phyloP scores from a whole-genome alignment of 2,113 vertebrate species.

The Gymnogyps californianus region DNA sequence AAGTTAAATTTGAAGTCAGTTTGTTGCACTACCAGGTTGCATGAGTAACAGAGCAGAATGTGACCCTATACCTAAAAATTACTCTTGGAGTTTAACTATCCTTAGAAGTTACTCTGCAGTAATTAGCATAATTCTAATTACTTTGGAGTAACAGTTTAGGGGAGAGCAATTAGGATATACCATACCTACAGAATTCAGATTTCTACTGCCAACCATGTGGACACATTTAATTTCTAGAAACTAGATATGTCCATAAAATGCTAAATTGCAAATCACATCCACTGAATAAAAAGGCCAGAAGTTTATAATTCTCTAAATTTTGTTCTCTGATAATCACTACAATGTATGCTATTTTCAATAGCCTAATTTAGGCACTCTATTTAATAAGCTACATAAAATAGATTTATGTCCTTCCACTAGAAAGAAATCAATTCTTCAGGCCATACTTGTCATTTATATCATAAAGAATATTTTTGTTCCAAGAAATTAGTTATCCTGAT shows the following conservation, averaged over 20 bases:
- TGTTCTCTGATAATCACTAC: constrained; percentile 78
- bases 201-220: constrained; percentile 65
- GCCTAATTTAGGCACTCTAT: constrained; percentile 88
- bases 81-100: constrained; percentile 66
- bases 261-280: constrained; percentile 71
- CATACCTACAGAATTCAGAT: constrained; percentile 61
- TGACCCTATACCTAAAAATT: constrained; percentile 53
- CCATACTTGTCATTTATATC: constrained; percentile 78
- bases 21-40: constrained; percentile 25
- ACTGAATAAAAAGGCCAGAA: constrained; percentile 80
- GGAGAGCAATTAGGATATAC: constrained; percentile 63
- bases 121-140: constrained; percentile 65
- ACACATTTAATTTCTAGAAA: constrained; percentile 70
- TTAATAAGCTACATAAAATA: constrained; percentile 85
- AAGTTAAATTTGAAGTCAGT: neutral
- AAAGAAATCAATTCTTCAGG: constrained; percentile 82
- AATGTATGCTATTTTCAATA: constrained; percentile 75
- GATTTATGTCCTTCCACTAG: constrained; percentile 84
- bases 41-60: constrained; percentile 46
- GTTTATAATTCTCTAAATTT: constrained; percentile 78
- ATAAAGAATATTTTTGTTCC: constrained; percentile 75
- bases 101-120: constrained; percentile 69
- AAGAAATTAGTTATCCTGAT: constrained; percentile 72
- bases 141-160: constrained; percentile 52
- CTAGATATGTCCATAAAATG: constrained; percentile 63